Percentiles rank a stretch among this genome's conserved stretches.
phyloP scores from a whole-genome alignment of 1,140 invertebrate genomes.

The Chymomyza costata region DNA sequence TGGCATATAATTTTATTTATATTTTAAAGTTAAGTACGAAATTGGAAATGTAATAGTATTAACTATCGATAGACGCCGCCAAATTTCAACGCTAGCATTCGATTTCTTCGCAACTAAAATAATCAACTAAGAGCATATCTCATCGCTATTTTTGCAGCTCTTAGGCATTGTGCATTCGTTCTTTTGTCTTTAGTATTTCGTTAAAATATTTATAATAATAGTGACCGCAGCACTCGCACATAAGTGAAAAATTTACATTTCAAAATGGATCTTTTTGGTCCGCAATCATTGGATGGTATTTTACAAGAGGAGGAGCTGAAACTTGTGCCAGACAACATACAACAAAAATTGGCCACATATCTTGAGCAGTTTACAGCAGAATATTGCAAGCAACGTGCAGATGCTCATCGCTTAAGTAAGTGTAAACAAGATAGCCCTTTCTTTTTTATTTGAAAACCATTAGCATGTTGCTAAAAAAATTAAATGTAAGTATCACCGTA shows the following conservation, averaged over 20 bases:
- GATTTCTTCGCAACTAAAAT: no score
- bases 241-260: background rate
- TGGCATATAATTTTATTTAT: no score
- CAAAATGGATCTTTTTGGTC: slow-evolving; percentile 40
- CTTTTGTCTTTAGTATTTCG: no score
- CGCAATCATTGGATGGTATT: slow-evolving; percentile 34
- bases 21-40: no score
- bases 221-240: background rate
- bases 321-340: slow-evolving; percentile 38
- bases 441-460: no score
- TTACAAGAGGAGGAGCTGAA: slow-evolving; percentile 42
- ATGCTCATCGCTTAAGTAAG: slow-evolving; percentile 21
- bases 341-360: slow-evolving; percentile 78
- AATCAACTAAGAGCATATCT: background rate
- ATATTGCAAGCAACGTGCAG: slow-evolving; percentile 82
- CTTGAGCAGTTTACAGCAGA: slow-evolving; percentile 82
- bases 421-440: slow-evolving; percentile 4
- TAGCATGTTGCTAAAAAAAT: no score
- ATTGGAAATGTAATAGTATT: no score
- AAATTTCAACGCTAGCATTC: no score
- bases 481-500: no score
- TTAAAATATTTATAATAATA: slow-evolving; percentile 2
- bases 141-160: slow-evolving; percentile 24
- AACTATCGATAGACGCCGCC: no score
- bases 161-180: slow-evolving; percentile 6